Base-by-base conservation (phyloP, 2,113 vertebrate species). In the Pyrgilauda ruficollis region DNA sequence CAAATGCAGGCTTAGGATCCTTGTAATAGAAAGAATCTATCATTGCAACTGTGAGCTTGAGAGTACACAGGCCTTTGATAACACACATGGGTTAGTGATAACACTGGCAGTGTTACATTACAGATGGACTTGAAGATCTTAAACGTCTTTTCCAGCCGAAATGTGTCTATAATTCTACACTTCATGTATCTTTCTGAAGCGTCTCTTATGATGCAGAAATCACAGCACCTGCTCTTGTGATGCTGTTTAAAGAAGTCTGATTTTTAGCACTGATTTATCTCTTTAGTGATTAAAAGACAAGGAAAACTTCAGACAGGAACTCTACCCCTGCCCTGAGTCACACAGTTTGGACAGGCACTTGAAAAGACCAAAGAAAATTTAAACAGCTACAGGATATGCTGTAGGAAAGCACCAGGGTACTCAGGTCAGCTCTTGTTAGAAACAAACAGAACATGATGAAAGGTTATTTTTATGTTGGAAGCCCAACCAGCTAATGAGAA, bases 261-360 rank as follows among this genome's bases (percentile, higher is more conserved):
- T 56, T 93, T 91, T 90, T 68, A 86, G 47, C 50, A 28, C 8
- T 59, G 33, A 72, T 95, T 94, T 84, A 62, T 84, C 77, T 90
- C 76, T n/a, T 82, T 58, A 61, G 68, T 79, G 37, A 95, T 97
- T 95, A 95, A 77, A 97, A 97, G 81, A 35, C 63, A 74, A 91
- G 83, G 47, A 90, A 96, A 95, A 92, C 28, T 47, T 92, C 56
- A 75, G 47, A 37, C 79, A 95, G 84, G 89, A 97, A 92, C 41
- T 79, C 64, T 73, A 27, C 46, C 43, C n/a, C 43, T 79, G 55
- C 24, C 37, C 31, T 72, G 52, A 89, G 79, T 93, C 82, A 93
- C 47, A 92, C 13, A 49, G 17, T 82, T 91, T 89, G 81, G 39
- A 53, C 67, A 93, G 69, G 26, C 77, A 83, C 31, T 89, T n/a